Conservation (phyloP, 2,888 invertebrate genomes). For the Drosophila borborema region DNA sequence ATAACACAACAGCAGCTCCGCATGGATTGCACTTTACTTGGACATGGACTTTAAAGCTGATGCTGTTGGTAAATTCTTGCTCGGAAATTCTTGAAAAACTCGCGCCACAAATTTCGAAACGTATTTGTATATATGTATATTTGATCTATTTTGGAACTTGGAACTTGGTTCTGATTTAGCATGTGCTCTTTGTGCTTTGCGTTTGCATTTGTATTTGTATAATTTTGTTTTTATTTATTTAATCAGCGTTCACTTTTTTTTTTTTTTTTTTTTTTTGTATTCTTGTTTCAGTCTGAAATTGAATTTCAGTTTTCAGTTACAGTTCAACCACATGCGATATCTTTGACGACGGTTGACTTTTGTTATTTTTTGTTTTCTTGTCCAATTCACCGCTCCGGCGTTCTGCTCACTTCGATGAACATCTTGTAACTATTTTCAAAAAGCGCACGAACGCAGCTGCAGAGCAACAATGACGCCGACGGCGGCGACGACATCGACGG, state of each 20-base stretch:
- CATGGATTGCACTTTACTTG: conserved; percentile 56
- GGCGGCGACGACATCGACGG: conserved; percentile 32
- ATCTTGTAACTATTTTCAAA: conserved; percentile 85
- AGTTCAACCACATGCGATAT: conserved; percentile 43
- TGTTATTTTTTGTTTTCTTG: conserved; percentile 31
- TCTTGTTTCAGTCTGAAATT: conserved; percentile 38
- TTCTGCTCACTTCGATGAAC: conserved; percentile 84
- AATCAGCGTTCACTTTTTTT: conserved; percentile 19
- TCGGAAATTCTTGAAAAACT: conserved; percentile 25
- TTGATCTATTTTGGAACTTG: conserved; percentile 22
- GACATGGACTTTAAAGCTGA: conserved; percentile 47
- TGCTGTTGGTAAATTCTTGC: conserved; percentile 19
- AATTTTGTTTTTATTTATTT: conserved; percentile 17
- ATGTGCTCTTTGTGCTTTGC: conserved; percentile 9
- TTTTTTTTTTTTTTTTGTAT: background rate
- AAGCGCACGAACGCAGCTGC: conserved; percentile 82
- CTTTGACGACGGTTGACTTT: conserved; percentile 52
- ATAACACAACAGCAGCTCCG: conserved; percentile 71
- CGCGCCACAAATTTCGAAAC: conserved; percentile 37
- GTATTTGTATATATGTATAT: conserved; percentile 11
- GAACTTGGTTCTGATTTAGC: conserved; percentile 27
- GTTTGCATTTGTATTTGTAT: conserved; percentile 19
- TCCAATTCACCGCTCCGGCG: conserved; percentile 81
- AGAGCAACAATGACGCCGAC: conserved; percentile 64
- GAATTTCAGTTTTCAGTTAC: conserved; percentile 44